Percentiles rank a stretch among this genome's conserved stretches.
These are phyloP conservation scores for Corticium candelabrum DNA, from an alignment of 37 sponge, comb jelly and placozoan genomes.

Conservation along the genomic window DNA sequence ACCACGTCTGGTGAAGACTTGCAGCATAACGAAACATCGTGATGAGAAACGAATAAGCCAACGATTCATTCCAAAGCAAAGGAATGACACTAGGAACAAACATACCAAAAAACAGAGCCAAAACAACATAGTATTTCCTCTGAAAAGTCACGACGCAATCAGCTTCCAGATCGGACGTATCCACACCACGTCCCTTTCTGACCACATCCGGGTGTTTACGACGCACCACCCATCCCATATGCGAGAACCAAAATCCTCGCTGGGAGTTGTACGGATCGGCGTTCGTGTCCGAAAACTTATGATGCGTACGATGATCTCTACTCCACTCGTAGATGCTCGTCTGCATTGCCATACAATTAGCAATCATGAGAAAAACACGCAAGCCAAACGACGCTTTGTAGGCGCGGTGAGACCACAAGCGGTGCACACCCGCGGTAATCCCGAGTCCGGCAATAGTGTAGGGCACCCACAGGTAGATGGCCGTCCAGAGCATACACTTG, in stretches of 20 bases:
- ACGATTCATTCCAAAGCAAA: conserved; percentile 60
- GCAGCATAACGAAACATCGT: conserved; percentile 56
- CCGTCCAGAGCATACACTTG: too few relatives aligned
- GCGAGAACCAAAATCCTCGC: conserved; percentile 95
- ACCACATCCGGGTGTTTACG: conserved; percentile 89
- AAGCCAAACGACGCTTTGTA: conserved; percentile 76
- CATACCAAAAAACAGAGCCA: conserved; percentile 45
- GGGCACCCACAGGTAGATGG: neutral
- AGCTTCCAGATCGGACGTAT: conserved; percentile 58
- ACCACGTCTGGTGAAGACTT: conserved; percentile 86
- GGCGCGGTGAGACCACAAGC: conserved; percentile 89
- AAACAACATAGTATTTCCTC: conserved; percentile 48
- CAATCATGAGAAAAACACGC: conserved; percentile 65
- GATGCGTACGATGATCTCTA: conserved; percentile 91
- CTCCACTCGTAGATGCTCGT: conserved; percentile 79
- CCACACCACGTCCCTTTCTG: conserved; percentile 56
- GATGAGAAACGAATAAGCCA: conserved; percentile 32
- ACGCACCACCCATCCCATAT: conserved; percentile 95
- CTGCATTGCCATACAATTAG: conserved; percentile 80
- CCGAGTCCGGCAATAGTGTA: conserved; percentile 74
- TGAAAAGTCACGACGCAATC: conserved; percentile 90
- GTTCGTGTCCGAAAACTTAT: conserved; percentile 92
- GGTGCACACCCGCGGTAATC: conserved; percentile 93
- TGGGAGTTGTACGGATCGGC: conserved; percentile 96
- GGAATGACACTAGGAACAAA: conserved; percentile 68